These are phyloP conservation scores for Grantiella picta DNA, from an alignment of 2,113 vertebrate species.

Conservation along the genomic window DNA sequence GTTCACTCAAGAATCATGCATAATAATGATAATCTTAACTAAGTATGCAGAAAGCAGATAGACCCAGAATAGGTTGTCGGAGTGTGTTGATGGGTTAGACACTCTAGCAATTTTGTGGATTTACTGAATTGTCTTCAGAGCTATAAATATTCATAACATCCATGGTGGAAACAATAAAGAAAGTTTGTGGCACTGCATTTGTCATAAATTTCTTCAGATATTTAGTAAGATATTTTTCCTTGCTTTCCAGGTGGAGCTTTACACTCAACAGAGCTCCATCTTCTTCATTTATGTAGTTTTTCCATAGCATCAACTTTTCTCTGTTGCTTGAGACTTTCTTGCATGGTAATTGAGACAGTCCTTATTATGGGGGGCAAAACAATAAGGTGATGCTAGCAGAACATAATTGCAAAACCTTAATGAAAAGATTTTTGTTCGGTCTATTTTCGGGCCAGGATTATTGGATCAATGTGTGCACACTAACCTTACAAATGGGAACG, in stretches of 20 bases:
- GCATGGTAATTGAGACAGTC: not conserved
- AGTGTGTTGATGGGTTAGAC: slow-evolving; percentile 17
- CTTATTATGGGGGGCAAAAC: not conserved
- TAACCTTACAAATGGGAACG: not conserved
- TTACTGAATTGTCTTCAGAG: slow-evolving; percentile 21
- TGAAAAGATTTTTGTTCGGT: not conserved
- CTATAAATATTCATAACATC: slow-evolving; percentile 52
- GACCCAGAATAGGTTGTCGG: not conserved
- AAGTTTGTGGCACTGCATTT: not conserved
- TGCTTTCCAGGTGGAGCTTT: not conserved
- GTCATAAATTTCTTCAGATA: not conserved
- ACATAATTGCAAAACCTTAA: not conserved
- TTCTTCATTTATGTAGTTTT: not conserved
- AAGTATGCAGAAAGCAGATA: not conserved
- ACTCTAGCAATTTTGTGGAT: slow-evolving; percentile 32
- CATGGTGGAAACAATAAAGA: not conserved
- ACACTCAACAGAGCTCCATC: not conserved
- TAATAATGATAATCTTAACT: slow-evolving; percentile 13
- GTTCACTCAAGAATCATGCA: not conserved
- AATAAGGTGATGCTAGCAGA: not conserved
- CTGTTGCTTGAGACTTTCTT: not conserved
- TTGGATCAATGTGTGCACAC: accelerated
- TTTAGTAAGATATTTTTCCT: not conserved
- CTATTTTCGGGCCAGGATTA: not conserved
- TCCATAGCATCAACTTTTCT: not conserved